phyloP scores from a whole-genome alignment of 2,888 invertebrate species.

The Helicoverpa assulta region DNA sequence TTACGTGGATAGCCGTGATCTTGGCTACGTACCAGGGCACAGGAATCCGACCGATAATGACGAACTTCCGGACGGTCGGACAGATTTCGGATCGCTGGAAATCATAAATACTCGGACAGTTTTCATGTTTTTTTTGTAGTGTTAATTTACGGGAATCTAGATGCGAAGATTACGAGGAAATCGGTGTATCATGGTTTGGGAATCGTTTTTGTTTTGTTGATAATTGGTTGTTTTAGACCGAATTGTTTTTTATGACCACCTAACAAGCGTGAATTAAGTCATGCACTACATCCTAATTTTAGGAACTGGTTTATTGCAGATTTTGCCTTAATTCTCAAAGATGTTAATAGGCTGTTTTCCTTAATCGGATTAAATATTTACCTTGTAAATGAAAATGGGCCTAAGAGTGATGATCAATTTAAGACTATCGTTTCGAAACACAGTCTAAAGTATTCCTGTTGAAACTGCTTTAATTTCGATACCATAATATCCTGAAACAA shows the following conservation, averaged over 20 bases:
- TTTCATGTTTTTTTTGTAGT: slow-evolving; percentile 49
- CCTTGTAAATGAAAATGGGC: too few relatives aligned
- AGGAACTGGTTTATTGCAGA: background rate
- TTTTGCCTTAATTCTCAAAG: background rate
- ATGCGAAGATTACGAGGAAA: slow-evolving; percentile 42
- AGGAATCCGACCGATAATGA: slow-evolving; percentile 82
- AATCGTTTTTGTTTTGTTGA: slow-evolving; percentile 22
- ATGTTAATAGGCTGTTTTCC: too few relatives aligned
- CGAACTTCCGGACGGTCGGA: slow-evolving; percentile 76
- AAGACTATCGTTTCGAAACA: too few relatives aligned
- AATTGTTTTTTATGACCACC: background rate
- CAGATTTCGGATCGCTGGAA: slow-evolving; percentile 59
- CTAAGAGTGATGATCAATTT: too few relatives aligned
- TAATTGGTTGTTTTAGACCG: background rate
- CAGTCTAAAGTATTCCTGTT: too few relatives aligned
- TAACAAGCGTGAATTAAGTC: background rate
- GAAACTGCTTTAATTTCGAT: too few relatives aligned
- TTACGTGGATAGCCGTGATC: slow-evolving; percentile 71
- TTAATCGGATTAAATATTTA: too few relatives aligned
- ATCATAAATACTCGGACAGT: slow-evolving; percentile 69
- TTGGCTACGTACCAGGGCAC: slow-evolving; percentile 78
- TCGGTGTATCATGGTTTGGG: slow-evolving; percentile 31
- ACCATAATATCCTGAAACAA: background rate
- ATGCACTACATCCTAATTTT: background rate
- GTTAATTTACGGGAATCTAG: slow-evolving; percentile 34